These are phyloP conservation scores for Bothrops jararaca DNA, from an alignment of 2,113 vertebrate genomes.

Conservation along the genomic window DNA sequence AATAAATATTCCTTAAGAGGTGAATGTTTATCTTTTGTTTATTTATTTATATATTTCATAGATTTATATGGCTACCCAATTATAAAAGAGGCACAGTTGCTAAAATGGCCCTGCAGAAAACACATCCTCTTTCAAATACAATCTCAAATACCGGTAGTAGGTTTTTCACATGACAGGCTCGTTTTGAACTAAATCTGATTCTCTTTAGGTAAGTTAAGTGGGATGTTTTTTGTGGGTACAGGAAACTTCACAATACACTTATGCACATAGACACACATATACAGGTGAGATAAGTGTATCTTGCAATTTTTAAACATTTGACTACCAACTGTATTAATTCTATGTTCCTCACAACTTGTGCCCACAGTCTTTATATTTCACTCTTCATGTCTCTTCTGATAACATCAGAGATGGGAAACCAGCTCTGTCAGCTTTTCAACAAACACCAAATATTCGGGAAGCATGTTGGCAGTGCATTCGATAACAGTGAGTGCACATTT, in stretches of 20 bases:
- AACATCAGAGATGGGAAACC: not conserved
- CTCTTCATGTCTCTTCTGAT: not conserved
- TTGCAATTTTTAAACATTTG: not conserved
- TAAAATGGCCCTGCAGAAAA: not conserved
- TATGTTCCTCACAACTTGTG: not conserved
- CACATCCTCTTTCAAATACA: not conserved
- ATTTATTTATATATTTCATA: no score
- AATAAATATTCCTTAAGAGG: not conserved
- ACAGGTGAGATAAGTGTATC: not conserved
- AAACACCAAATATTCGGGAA: not conserved
- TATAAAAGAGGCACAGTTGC: not conserved
- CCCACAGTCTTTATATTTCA: not conserved
- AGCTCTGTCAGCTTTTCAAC: not conserved
- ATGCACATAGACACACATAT: not conserved
- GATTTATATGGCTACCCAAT: not conserved
- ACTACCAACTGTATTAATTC: not conserved
- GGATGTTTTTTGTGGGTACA: not conserved
- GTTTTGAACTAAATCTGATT: not conserved
- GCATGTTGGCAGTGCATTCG: not conserved
- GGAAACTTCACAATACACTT: not conserved
- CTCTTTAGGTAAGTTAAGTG: not conserved
- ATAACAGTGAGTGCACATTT: not conserved
- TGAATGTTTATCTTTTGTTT: not conserved
- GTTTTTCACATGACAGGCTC: not conserved
- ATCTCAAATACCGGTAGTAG: not conserved